A percentile compares a stretch with the other conserved stretches of the same genome.
These are phyloP conservation scores for Dryomyza anilis DNA, from an alignment of 2,888 invertebrate genomes.

Conservation along the genomic window DNA sequence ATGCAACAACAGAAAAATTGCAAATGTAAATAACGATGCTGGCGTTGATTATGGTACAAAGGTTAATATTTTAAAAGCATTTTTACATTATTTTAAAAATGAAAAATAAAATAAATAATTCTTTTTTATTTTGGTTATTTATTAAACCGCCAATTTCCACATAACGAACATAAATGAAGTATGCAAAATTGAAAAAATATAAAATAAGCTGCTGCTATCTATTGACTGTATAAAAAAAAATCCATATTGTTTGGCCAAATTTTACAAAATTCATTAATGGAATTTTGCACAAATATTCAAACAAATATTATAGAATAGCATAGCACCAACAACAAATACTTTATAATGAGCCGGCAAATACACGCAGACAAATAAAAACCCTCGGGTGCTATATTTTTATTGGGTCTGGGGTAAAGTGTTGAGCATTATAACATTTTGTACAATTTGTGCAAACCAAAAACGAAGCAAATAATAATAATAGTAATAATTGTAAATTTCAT, in stretches of 20 bases:
- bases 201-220: too few species aligned
- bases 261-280: not conserved
- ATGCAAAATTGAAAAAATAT: too few species aligned
- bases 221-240: too few species aligned
- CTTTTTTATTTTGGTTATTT: too few species aligned
- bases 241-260: not conserved
- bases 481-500: constrained; percentile 9
- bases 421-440: not conserved
- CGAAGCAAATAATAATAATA: constrained; percentile 1
- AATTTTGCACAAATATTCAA: not conserved
- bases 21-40: not conserved
- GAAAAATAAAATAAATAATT: too few species aligned
- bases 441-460: not conserved
- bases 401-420: not conserved
- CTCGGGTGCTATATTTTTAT: not conserved
- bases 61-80: not conserved
- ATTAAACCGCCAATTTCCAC: too few species aligned
- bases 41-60: not conserved
- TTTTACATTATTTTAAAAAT: too few species aligned
- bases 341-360: not conserved
- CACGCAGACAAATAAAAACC: not conserved
- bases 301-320: not conserved
- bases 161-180: too few species aligned
- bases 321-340: not conserved
- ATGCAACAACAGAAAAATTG: not conserved